These are phyloP conservation scores for Myodes glareolus DNA, from an alignment of 2,113 vertebrate genomes.

Conservation along the genomic window DNA sequence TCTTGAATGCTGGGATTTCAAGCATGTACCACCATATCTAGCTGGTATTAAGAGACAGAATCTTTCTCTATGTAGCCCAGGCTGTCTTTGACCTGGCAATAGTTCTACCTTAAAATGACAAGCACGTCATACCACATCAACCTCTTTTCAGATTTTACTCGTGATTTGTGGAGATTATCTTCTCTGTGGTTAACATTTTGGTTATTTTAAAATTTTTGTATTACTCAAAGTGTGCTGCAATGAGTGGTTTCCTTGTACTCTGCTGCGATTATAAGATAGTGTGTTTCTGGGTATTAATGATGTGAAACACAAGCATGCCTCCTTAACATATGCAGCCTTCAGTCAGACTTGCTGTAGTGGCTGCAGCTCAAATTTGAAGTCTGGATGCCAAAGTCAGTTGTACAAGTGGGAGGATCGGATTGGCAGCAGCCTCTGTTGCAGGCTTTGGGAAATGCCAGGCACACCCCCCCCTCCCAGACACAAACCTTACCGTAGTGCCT, in stretches of 20 bases:
- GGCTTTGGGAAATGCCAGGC: constrained; percentile 44
- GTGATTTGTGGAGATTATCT: neutral
- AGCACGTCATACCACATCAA: neutral
- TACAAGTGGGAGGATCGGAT: constrained; percentile 9
- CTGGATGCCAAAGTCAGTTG: constrained; percentile 58
- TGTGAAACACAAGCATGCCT: constrained; percentile 48
- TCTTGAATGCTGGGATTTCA: neutral
- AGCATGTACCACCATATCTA: neutral
- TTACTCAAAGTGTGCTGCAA: neutral
- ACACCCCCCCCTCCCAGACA: neutral
- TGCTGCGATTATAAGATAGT: neutral
- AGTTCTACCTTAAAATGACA: neutral
- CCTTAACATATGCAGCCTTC: constrained; percentile 47
- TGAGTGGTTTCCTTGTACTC: neutral
- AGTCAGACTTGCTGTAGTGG: constrained; percentile 11
- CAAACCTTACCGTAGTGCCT: constrained; percentile 27
- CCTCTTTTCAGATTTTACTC: neutral
- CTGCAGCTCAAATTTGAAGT: constrained; percentile 54
- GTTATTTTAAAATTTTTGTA: neutral
- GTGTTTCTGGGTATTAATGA: constrained; percentile 22
- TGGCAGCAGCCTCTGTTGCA: constrained; percentile 43
- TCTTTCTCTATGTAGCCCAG: neutral
- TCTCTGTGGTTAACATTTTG: neutral
- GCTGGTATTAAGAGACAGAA: neutral
- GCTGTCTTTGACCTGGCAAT: neutral